Evolutionary conservation across 2,888 invertebrate genomes (phyloP).

Genomic region (Luperina nickerlii): DNA sequence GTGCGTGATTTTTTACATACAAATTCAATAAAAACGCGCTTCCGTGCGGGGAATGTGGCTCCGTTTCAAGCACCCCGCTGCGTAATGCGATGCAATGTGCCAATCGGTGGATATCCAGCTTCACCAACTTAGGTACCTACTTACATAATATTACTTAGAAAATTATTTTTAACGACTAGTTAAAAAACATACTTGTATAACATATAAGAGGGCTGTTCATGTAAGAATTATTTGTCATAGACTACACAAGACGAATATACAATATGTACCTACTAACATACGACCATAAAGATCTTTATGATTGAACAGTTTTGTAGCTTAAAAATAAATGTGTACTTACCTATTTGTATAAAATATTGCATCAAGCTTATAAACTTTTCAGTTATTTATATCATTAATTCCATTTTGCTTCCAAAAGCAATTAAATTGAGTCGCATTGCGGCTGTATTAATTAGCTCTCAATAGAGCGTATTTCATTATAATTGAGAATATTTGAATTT

Average conservation of each 20-base stretch:
- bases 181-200: neutral
- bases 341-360: neutral
- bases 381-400: neutral
- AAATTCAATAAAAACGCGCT: too few relatives aligned
- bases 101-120: neutral
- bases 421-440: neutral
- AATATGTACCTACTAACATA: conserved; percentile 10
- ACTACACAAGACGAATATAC: conserved; percentile 9
- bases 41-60: too few relatives aligned
- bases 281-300: conserved; percentile 21
- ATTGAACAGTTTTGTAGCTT: conserved; percentile 19
- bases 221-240: conserved; percentile 7
- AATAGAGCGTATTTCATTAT: neutral
- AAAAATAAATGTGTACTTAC: neutral
- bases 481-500: neutral
- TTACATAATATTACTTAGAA: conserved; percentile 1
- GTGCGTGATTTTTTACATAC: too few relatives aligned
- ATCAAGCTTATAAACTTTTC: neutral
- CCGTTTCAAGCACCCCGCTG: too few relatives aligned
- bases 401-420: neutral
- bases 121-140: neutral
- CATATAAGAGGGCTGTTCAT: neutral
- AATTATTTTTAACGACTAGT: conserved; percentile 51
- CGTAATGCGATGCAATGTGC: too few relatives aligned
- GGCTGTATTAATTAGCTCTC: neutral